Evolutionary conservation across 2,113 vertebrate species (phyloP), one percentile per base, ranked within the genome.

Genomic region (Dasyornis broadbenti): DNA sequence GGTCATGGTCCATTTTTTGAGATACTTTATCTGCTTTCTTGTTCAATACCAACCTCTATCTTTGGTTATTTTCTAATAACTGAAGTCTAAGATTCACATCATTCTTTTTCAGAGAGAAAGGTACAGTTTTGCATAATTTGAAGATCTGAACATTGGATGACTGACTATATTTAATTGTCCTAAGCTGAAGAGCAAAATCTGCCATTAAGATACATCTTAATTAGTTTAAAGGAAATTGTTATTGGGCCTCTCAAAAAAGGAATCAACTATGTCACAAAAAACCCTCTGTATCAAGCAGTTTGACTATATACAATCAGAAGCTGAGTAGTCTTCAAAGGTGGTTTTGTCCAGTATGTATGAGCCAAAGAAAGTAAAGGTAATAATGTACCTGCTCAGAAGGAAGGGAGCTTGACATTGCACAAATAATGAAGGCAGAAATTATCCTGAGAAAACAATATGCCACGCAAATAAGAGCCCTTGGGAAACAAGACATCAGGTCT

Each of bases 401-500:
- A 88, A 52, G 50, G 45, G 30, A 91, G 37, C 16, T 31, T 69
- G 68, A 82, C 63, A 22, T 35, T 80, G 54, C 24, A 76, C 49
- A 69, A 45, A 73, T 50, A 92, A 95, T 50, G 59, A 82, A 82
- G 79, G 71, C 76, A 94, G 39, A 94, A 45, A 82, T 73, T 93
- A 84, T 92, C 91, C 90, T 79, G 72, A 91, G 53, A 57, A 90
- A 94, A 68, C 81, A 73, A 68, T 53, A 82, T 59, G 64, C 72
- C 87, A 37, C 39, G 53, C 49, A 92, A 89, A 86, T 92, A 94
- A 90, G 42, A 80, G 47, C 50, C 82, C 71, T 82, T 92, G 63
- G 54, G 61, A 95, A 96, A 93, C 35, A 82, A 89, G 56, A 54
- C 63, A 83, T 87, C 3, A 12, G 49, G 59, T 85, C n/a, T 94